A percentile compares a stretch with the other conserved stretches of the same genome.
Evolutionary conservation across 1,140 invertebrate genomes (phyloP).

Genomic region (Bradynema listronoti): DNA sequence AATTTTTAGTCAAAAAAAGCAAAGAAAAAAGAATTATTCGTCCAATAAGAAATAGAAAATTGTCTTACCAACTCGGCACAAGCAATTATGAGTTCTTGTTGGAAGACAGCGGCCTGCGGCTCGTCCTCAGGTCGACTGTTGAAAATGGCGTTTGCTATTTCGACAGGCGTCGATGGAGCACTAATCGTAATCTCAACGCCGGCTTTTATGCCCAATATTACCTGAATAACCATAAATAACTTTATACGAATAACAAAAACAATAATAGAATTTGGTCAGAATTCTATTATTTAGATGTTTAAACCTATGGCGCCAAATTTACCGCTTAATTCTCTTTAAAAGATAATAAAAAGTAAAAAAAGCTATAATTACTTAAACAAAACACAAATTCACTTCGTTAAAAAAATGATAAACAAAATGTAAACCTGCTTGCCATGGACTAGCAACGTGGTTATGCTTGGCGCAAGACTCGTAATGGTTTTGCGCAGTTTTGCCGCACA

Average conservation of each 20-base stretch:
- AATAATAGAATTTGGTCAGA: no score
- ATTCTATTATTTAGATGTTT: no score
- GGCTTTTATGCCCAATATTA: conserved; percentile 84
- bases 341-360: no score
- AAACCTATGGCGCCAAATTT: no score
- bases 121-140: conserved; percentile 69
- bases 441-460: conserved; percentile 89
- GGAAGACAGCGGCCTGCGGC: conserved; percentile 87
- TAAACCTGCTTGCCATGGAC: conserved; percentile 89
- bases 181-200: conserved; percentile 89
- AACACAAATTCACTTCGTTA: no score
- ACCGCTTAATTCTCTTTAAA: no score
- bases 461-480: conserved; percentile 92
- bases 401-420: no score
- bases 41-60: conserved; percentile 67
- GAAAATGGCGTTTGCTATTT: conserved; percentile 59
- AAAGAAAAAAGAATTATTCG: no score
- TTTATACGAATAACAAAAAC: no score
- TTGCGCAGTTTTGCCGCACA: conserved; percentile 84
- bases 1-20: no score
- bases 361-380: no score
- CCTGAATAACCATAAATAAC: no score
- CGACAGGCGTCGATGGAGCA: conserved; percentile 81
- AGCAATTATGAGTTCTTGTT: conserved; percentile 75
- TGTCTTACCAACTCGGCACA: conserved; percentile 75